These are phyloP conservation scores for Sebastes itinus DNA, from an alignment of 2,797 vertebrate species.

Conservation along the genomic window DNA sequence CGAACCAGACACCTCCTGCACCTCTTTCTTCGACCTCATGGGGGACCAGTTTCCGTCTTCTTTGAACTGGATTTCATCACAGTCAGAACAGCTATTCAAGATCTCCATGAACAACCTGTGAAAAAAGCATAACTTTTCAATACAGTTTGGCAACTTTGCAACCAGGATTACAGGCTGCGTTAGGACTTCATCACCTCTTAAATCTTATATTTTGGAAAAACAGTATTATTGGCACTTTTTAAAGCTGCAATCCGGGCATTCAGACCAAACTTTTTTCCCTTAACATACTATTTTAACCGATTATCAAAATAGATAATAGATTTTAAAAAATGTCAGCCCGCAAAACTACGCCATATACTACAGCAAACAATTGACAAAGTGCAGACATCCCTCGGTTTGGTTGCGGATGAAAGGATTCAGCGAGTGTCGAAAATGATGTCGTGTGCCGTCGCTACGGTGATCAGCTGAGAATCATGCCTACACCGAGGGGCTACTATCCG, in stretches of 20 bases:
- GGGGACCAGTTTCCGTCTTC: constrained; percentile 97
- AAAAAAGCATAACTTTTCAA: background rate
- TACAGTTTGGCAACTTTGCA: background rate
- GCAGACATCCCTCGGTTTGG: background rate
- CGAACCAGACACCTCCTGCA: constrained; percentile 92
- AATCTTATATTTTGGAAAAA: background rate
- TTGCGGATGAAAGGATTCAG: background rate
- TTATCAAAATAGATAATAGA: too few relatives aligned
- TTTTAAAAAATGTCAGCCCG: too few relatives aligned
- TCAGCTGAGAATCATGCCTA: background rate
- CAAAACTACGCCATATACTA: too few relatives aligned
- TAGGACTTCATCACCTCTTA: background rate
- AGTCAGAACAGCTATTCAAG: constrained; percentile 94
- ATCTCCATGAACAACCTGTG: constrained; percentile 98
- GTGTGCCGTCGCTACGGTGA: background rate
- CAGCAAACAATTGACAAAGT: background rate
- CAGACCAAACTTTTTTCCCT: background rate
- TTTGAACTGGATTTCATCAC: constrained; percentile 98
- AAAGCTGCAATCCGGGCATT: background rate
- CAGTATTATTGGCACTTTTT: background rate
- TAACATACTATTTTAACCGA: too few relatives aligned
- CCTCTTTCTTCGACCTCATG: constrained; percentile 96
- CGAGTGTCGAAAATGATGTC: background rate
- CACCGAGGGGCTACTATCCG: background rate
- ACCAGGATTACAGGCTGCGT: background rate